Evolutionary conservation across 2,888 invertebrate genomes (phyloP).

Genomic region (Brachyptera putata): DNA sequence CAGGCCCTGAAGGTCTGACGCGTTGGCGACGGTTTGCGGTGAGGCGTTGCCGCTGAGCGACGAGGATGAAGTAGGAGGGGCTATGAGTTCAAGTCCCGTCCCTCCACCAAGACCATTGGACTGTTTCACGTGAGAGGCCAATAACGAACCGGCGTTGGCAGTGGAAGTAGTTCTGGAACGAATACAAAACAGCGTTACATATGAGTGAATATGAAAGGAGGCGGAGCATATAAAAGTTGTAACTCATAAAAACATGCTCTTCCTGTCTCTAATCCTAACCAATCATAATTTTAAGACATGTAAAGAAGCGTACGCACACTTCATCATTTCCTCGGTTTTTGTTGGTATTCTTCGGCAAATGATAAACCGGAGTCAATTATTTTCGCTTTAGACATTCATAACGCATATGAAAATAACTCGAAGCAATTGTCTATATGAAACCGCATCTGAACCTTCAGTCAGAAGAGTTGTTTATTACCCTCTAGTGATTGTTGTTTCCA

Average conservation of each 20-base stretch:
- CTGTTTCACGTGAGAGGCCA: slow-evolving; percentile 64
- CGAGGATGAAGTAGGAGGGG: slow-evolving; percentile 49
- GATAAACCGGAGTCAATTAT: slow-evolving; percentile 20
- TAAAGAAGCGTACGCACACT: background rate
- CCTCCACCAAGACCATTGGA: slow-evolving; percentile 52
- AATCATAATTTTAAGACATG: slow-evolving; percentile 11
- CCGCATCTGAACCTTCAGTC: background rate
- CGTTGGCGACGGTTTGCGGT: slow-evolving; percentile 46
- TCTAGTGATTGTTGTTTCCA: background rate
- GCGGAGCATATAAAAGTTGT: no score
- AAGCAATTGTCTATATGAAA: slow-evolving; percentile 1
- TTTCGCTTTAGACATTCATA: slow-evolving; percentile 12
- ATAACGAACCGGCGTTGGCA: slow-evolving; percentile 47
- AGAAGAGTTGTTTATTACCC: slow-evolving; percentile 14
- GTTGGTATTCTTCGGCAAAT: background rate
- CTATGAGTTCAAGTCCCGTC: slow-evolving; percentile 45
- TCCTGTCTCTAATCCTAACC: slow-evolving; percentile 13
- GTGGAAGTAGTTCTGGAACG: slow-evolving; percentile 34
- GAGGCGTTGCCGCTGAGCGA: slow-evolving; percentile 39
- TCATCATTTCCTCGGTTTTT: slow-evolving; percentile 6
- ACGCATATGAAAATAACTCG: background rate
- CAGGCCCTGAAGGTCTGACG: slow-evolving; percentile 54
- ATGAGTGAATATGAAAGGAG: background rate
- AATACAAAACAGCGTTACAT: slow-evolving; percentile 2
- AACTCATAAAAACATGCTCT: background rate